phyloP scores from a whole-genome alignment of 2,797 vertebrate species.

The Enteromius paludinosus region DNA sequence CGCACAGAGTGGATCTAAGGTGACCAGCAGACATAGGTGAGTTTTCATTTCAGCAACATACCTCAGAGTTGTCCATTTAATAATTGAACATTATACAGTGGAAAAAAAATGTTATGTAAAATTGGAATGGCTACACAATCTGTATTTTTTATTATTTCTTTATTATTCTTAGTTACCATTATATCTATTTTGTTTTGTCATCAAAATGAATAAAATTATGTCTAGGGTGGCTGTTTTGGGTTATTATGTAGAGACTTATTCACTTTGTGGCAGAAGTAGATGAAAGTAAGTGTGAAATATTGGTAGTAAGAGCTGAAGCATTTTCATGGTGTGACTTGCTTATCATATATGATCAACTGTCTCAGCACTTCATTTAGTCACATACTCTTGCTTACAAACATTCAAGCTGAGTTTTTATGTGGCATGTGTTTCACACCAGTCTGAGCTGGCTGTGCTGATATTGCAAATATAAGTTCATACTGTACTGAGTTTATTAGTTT shows the following conservation, averaged over 20 bases:
- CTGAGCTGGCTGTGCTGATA: not conserved
- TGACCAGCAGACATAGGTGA: slow-evolving; percentile 81
- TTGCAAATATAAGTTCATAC: not conserved
- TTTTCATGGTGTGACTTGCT: not conserved
- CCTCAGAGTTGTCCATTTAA: not conserved
- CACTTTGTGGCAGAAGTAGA: not conserved
- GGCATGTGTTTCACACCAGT: not conserved
- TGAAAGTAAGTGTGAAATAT: not conserved
- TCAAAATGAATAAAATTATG: not conserved
- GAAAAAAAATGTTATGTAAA: not conserved
- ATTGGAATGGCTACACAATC: not conserved
- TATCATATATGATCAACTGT: not conserved
- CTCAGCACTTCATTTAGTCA: not conserved
- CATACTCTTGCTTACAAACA: not conserved
- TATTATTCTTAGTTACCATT: not conserved
- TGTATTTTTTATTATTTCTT: not conserved
- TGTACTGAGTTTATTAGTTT: not conserved
- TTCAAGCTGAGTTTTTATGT: not conserved
- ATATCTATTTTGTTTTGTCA: not conserved
- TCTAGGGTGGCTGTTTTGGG: not conserved
- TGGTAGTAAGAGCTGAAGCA: not conserved
- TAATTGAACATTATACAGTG: not conserved
- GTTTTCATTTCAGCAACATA: slow-evolving; percentile 9
- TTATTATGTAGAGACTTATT: not conserved
- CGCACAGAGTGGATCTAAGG: slow-evolving; percentile 64